Conservation (phyloP, 2,888 invertebrate species). For the Aplocera efformata region DNA sequence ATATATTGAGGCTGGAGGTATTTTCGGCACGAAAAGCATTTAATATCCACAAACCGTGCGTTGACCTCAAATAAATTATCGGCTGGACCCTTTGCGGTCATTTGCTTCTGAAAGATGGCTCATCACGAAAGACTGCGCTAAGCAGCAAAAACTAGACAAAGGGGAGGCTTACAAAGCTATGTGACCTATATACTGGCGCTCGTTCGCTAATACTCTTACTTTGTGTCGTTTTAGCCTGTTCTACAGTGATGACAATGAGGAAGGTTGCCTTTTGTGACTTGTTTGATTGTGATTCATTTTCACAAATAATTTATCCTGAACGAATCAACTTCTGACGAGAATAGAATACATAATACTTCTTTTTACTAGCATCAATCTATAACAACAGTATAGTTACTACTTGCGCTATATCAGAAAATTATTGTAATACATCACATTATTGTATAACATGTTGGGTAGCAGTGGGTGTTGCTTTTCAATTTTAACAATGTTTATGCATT, state of each 20-base stretch:
- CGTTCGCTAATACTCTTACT: constrained; percentile 60
- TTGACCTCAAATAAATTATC: constrained; percentile 36
- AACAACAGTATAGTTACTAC: too few species aligned
- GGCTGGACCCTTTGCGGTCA: constrained; percentile 42
- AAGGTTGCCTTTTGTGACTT: constrained; percentile 28
- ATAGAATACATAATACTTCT: too few species aligned
- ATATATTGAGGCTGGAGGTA: constrained; percentile 14
- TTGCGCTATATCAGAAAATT: too few species aligned
- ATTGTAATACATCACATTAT: too few species aligned
- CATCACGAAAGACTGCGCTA: constrained; percentile 39
- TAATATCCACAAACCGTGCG: constrained; percentile 31
- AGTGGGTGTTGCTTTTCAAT: too few species aligned
- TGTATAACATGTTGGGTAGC: too few species aligned
- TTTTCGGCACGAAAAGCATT: constrained; percentile 21
- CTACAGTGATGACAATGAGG: constrained; percentile 31
- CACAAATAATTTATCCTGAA: background rate
- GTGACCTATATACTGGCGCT: constrained; percentile 56
- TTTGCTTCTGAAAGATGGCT: constrained; percentile 45
- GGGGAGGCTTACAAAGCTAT: constrained; percentile 54
- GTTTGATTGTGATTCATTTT: background rate
- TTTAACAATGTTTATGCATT: too few species aligned
- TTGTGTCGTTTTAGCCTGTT: constrained; percentile 45
- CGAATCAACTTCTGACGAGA: constrained; percentile 10
- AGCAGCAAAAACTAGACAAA: constrained; percentile 61
- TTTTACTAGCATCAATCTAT: too few species aligned